phyloP scores from a whole-genome alignment of 92 coral and sea anemone species.

The Meandrina meandrites region DNA sequence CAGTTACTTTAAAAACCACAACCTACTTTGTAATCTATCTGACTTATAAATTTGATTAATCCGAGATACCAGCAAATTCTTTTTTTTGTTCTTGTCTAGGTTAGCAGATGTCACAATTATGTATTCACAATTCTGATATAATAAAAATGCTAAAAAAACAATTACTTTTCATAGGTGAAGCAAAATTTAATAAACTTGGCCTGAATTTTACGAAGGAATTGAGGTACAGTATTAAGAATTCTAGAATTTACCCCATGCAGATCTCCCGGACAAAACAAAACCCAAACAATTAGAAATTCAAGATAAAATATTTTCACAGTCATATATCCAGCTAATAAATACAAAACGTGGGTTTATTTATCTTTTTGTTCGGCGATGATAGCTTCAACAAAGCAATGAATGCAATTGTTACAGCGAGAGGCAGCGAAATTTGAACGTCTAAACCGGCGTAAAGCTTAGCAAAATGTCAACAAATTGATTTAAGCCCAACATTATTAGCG shows the following conservation, averaged over 20 bases:
- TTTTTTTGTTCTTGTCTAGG: background rate
- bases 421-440: background rate
- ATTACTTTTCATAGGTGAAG: background rate
- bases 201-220: background rate
- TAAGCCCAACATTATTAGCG: background rate
- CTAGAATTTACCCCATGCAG: background rate
- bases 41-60: background rate
- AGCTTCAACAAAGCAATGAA: background rate
- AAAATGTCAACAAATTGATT: background rate
- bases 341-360: background rate
- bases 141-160: background rate
- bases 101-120: background rate
- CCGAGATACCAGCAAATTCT: background rate
- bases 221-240: background rate
- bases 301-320: background rate
- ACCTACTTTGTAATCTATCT: background rate
- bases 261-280: background rate
- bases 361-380: background rate
- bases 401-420: background rate
- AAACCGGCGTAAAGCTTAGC: background rate
- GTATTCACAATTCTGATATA: background rate
- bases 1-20: slow-evolving; percentile 11
- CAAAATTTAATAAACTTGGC: background rate
- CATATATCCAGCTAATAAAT: background rate
- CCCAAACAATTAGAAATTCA: background rate